phyloP scores from a whole-genome alignment of 2,113 vertebrate species.

The Typhlomys cinereus region DNA sequence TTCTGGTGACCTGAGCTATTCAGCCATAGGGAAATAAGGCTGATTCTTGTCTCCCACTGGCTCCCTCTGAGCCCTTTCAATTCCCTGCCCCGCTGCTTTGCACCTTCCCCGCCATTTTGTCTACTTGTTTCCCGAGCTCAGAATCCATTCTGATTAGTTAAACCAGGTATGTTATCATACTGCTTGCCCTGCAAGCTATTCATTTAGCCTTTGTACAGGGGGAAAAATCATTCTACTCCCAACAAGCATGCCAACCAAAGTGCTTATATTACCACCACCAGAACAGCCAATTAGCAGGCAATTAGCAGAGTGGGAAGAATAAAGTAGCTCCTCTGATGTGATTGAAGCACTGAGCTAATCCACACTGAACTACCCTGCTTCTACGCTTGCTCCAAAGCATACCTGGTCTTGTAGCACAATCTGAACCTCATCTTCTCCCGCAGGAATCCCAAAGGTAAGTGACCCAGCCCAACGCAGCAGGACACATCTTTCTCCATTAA shows the following conservation, averaged over 20 bases:
- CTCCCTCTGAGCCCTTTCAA: neutral
- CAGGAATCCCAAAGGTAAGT: neutral
- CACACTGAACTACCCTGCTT: neutral
- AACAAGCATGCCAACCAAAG: fast-evolving
- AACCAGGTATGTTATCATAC: neutral
- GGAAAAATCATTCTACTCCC: neutral
- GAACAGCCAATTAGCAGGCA: neutral
- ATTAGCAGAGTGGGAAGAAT: neutral
- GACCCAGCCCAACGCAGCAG: neutral
- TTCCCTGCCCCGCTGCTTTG: fast-evolving
- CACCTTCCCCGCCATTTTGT: neutral
- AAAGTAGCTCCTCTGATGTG: neutral
- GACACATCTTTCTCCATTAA: neutral
- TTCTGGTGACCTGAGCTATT: neutral
- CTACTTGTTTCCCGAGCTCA: neutral
- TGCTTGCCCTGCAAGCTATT: neutral
- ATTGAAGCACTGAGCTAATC: neutral
- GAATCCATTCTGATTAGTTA: neutral
- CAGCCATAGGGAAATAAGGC: fast-evolving
- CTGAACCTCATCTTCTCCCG: neutral
- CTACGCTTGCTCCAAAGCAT: neutral
- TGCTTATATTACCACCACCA: neutral
- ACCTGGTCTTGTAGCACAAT: too few species aligned
- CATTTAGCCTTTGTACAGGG: too few species aligned
- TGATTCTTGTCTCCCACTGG: neutral